Percentiles rank a stretch among this genome's conserved stretches.
Evolutionary conservation across 2,797 vertebrate genomes (phyloP).

Genomic region (Mionectes olivaceus): DNA sequence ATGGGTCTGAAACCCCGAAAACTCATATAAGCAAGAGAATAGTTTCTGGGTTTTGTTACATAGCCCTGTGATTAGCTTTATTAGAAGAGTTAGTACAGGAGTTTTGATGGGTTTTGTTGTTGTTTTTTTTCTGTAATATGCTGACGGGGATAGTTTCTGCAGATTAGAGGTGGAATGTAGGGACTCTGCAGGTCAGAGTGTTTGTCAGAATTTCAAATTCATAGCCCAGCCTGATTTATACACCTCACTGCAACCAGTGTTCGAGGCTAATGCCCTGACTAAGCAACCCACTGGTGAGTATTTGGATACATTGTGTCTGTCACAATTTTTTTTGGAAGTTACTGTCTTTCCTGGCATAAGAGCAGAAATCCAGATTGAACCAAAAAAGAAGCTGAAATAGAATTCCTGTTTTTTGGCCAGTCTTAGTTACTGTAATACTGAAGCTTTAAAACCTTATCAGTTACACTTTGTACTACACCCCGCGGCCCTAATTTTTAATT

Average conservation of each 20-base stretch:
- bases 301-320: background rate
- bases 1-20: background rate
- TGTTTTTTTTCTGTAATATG: background rate
- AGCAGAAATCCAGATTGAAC: background rate
- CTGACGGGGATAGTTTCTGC: background rate
- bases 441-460: background rate
- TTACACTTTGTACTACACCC: background rate
- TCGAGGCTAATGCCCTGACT: background rate
- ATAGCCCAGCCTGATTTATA: background rate
- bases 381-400: background rate
- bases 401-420: background rate
- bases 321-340: background rate
- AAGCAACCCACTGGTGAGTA: background rate
- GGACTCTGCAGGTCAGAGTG: background rate
- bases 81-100: background rate
- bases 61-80: background rate
- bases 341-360: background rate
- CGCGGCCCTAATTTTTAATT: background rate
- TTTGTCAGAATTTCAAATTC: background rate
- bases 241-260: background rate
- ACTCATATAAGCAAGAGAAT: background rate
- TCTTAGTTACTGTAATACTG: background rate
- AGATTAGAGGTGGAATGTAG: background rate
- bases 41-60: background rate
- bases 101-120: background rate